Conservation (phyloP, 2,888 invertebrate species). For the Keiferia lycopersicella region DNA sequence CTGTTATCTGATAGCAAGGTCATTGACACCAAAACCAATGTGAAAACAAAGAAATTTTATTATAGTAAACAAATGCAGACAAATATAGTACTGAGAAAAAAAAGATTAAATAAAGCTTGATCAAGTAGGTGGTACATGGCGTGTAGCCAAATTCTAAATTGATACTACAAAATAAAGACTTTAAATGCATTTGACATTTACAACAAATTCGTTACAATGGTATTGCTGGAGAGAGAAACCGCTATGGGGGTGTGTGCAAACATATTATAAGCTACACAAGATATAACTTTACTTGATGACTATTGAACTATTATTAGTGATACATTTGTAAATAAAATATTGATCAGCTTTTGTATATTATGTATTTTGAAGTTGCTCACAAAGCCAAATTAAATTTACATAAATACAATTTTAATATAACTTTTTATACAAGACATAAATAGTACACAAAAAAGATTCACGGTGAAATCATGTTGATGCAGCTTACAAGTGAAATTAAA, state of each 20-base stretch:
- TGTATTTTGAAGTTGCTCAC: constrained; percentile 80
- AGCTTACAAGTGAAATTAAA: constrained; percentile 57
- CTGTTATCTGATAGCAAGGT: constrained; percentile 29
- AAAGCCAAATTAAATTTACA: constrained; percentile 81
- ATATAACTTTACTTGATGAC: neutral
- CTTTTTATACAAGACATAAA: constrained; percentile 77
- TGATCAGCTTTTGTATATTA: constrained; percentile 77
- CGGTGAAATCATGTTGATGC: constrained; percentile 63
- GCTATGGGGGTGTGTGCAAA: neutral
- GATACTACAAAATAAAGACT: constrained; percentile 17
- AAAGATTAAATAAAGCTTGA: neutral
- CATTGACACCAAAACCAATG: constrained; percentile 23
- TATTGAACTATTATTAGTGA: neutral
- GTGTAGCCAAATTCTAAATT: constrained; percentile 11
- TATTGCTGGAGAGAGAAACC: neutral
- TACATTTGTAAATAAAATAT: constrained; percentile 65
- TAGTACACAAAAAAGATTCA: constrained; percentile 74
- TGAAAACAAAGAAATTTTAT: constrained; percentile 24
- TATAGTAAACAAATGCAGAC: constrained; percentile 23
- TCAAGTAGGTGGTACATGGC: constrained; percentile 2
- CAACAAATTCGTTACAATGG: neutral
- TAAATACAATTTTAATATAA: constrained; percentile 79
- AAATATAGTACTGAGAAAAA: neutral
- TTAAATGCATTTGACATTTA: constrained; percentile 20
- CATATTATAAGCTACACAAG: constrained; percentile 4